Evolutionary conservation across 2,113 vertebrate species (phyloP).

Genomic region (Rhodinocichla rosea): DNA sequence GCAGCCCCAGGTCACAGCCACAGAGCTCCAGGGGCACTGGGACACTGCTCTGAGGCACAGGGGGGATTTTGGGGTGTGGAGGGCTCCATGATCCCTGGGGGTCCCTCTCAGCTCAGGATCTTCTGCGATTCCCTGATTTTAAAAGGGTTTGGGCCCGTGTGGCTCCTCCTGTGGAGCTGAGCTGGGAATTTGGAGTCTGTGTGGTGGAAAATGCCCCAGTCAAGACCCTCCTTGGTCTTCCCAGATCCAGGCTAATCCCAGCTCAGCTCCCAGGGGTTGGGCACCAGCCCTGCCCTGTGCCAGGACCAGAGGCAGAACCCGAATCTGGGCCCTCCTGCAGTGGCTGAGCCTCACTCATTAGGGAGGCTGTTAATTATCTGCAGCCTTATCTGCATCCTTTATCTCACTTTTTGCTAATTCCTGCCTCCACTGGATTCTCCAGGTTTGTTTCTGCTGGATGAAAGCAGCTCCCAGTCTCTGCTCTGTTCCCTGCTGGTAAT

Average conservation of each 20-base stretch:
- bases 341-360: not conserved
- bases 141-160: fast-evolving
- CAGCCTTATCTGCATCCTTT: not conserved
- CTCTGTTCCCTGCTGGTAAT: not conserved
- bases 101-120: not conserved
- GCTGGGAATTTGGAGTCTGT: fast-evolving
- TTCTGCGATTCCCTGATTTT: not conserved
- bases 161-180: not conserved
- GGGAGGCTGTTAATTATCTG: not conserved
- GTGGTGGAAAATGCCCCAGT: not conserved
- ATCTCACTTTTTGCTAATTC: not conserved
- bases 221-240: not conserved
- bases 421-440: not conserved
- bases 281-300: not conserved
- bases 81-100: not conserved
- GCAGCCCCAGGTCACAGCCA: no score
- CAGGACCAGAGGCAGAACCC: not conserved
- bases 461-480: not conserved
- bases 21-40: not conserved
- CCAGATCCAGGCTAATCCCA: not conserved
- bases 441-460: not conserved
- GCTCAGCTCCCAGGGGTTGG: not conserved
- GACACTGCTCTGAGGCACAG: not conserved
- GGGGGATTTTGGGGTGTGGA: not conserved
- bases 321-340: not conserved